Evolutionary conservation across 92 coral and sea anemone species (phyloP), one percentile per base, ranked within the genome.

Genomic region (Epizoanthus scotinus): DNA sequence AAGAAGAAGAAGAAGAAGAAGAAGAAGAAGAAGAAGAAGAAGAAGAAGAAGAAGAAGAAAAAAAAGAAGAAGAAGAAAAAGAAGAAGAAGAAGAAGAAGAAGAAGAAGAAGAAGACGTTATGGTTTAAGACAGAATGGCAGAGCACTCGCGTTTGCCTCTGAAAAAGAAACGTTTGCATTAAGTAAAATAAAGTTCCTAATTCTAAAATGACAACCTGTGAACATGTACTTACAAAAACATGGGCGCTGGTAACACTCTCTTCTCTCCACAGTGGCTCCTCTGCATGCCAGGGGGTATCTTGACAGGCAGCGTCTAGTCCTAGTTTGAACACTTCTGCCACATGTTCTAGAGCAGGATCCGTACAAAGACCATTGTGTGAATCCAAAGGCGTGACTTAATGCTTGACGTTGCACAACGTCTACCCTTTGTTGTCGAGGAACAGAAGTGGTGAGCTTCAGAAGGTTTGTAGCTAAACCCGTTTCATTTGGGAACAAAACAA

Each of bases 281-380:
- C 44, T 88, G 84, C 99, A 95, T 66, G 86, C 82, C 50, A 57
- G 18, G 20, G 81, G 67, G 78, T 86, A 71, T 19, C 89, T 91
- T 21, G 95, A 83, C 29, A 84, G 73, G 75, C 99, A 95, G 60
- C 82, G 66, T 82, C 99, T 94, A 24, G 93, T 73, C 63, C 99
- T 84, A 26, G 90, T 81, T 63, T 94, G 94, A 58, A 69, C 15
- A 58, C 99, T 90, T 40, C 80, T 88, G 9, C 99, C 99, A 70
- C 99, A 95, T 6, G 94, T 75, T n/a, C 91, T 86, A 31, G 92
- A 86, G 63, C 98, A 95, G 12, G 91, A 84, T 1, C 98, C 92
- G 84, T 83, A 95, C 2, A 89, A 64, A 10, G 95, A 89, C 98
- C 99, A 95, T 25, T 87, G 89, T 8, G 86, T 84, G 42, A 93